phyloP scores from a whole-genome alignment of 2,888 invertebrate species.

The Mesorhabditis sp. region DNA sequence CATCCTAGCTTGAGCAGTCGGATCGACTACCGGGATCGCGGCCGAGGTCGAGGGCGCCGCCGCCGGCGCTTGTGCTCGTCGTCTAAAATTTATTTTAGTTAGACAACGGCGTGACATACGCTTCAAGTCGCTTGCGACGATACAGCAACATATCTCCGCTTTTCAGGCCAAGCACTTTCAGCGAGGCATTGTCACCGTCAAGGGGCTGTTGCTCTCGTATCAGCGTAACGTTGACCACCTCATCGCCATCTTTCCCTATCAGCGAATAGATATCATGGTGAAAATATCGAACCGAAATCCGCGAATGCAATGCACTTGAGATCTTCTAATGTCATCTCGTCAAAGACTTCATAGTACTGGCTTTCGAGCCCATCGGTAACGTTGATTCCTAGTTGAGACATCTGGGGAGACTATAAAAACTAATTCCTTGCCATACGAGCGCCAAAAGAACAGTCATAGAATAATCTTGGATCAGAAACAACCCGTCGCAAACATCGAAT shows the following conservation, averaged over 20 bases:
- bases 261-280: not conserved
- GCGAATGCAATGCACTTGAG: conserved; percentile 1
- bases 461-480: too few relatives aligned
- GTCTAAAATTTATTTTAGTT: too few relatives aligned
- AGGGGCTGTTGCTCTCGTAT: not conserved
- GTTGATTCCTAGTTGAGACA: not conserved
- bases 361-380: not conserved
- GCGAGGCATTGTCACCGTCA: not conserved
- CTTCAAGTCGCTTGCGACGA: too few relatives aligned
- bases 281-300: not conserved
- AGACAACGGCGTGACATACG: too few relatives aligned
- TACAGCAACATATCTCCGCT: too few relatives aligned
- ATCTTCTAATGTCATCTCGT: conserved; percentile 1
- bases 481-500: too few relatives aligned
- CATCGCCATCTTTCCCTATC: conserved; percentile 2
- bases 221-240: not conserved
- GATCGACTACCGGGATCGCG: not conserved
- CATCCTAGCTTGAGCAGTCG: not conserved
- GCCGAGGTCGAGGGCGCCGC: not conserved
- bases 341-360: conserved; percentile 1
- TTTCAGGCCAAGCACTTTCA: too few relatives aligned
- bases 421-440: too few relatives aligned
- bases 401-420: not conserved
- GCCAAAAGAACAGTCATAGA: too few relatives aligned
- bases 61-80: not conserved